Evolutionary conservation across 2,797 vertebrate genomes (phyloP), one percentile per base, ranked within the genome.

Genomic region (Cirrhinus molitorella): DNA sequence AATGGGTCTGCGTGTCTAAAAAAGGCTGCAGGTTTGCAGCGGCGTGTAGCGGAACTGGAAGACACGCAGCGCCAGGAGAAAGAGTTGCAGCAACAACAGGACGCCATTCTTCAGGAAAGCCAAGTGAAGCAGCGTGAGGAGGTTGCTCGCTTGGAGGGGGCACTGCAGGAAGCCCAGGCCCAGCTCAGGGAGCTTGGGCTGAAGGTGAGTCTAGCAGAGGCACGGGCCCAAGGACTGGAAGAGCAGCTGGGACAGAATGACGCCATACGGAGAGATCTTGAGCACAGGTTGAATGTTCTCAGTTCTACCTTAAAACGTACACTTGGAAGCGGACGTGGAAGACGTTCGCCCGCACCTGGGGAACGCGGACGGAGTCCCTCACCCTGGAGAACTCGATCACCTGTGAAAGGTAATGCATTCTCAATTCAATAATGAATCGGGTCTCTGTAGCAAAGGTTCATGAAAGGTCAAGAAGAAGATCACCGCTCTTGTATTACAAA

Each of bases 11-110:
- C 45, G 9, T 77, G 10, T 67, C 5, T 79, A 45, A 37, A 61
- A n/a, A 85, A 98, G 97, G 91, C 94, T 31, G 85, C 92, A 81
- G 88, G 88, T 78, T 90, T 97, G 65, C 94, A 94, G 92, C 85
- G 86, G 11, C 91, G 76, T 72, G 78, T 96, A 83, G 86, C 83
- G 0, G 93, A 96, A 75, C 87, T 92, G 78, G 94, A 96, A 86
- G 88, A 89, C 0, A 59, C 47, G 0, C 89, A 91, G 0, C 81
- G 84, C 53, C 89, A 92, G 57, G 91, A 19, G 17, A 90, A 28
- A 76, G 91, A 91, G 85, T 88, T 91, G 51, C 92, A 95, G 28
- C 91, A 87, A 65, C 87, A 90, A 47, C 91, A 70, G 43, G 93
- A 96, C 13, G 70, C 73, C 11, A 86, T 87, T 81, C 92, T 91